Evolutionary conservation across 1,140 invertebrate genomes (phyloP).

Genomic region (Drosophila dunni): DNA sequence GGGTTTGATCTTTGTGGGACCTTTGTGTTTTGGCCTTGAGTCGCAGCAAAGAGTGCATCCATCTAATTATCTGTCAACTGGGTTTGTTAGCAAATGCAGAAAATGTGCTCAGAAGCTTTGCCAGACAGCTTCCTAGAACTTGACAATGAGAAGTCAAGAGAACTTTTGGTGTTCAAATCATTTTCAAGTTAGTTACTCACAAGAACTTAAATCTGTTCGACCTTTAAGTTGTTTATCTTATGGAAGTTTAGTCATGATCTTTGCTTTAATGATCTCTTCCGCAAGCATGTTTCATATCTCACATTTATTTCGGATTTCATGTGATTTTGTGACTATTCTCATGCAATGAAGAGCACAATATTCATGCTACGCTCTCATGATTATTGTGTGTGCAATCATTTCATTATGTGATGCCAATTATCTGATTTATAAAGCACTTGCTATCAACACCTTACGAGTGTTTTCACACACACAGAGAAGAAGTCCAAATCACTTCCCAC

Average conservation of each 20-base stretch:
- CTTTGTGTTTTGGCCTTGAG: slow-evolving; percentile 38
- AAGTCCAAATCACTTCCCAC: slow-evolving; percentile 28
- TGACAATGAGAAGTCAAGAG: background rate
- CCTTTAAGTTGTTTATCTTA: too few species aligned
- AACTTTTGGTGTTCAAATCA: background rate
- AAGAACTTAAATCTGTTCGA: too few species aligned
- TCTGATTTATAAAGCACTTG: slow-evolving; percentile 45
- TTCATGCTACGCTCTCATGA: slow-evolving; percentile 12
- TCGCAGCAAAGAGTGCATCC: slow-evolving; percentile 32
- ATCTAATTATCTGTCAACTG: slow-evolving; percentile 40
- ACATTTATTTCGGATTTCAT: background rate
- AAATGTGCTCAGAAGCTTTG: background rate
- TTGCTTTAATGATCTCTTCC: background rate
- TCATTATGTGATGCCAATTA: slow-evolving; percentile 36
- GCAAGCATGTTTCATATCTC: background rate
- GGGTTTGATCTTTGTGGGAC: slow-evolving; percentile 15
- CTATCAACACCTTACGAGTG: slow-evolving; percentile 31
- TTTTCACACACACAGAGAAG: background rate
- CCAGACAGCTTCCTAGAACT: background rate
- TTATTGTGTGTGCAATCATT: slow-evolving; percentile 22
- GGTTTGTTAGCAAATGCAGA: slow-evolving; percentile 16
- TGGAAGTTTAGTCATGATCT: background rate
- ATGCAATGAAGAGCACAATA: slow-evolving; percentile 1
- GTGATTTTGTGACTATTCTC: slow-evolving; percentile 1
- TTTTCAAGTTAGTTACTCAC: background rate